Base-by-base conservation (phyloP, 2,797 vertebrate species). In the Centropyge bicolor region DNA sequence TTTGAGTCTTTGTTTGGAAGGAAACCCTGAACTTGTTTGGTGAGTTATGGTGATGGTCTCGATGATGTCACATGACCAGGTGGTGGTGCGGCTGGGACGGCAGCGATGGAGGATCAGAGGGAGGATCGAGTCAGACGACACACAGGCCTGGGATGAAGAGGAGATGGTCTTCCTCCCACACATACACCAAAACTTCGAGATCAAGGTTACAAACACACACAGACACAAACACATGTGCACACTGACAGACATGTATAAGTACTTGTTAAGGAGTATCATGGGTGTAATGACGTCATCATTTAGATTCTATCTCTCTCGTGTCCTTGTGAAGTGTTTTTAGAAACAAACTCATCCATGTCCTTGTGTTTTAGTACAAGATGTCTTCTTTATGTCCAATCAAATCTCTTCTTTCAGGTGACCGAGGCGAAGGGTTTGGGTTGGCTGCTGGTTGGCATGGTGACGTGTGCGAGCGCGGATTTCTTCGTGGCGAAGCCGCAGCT, bases 41-140 rank as follows among this genome's bases (percentile, higher is more conserved):
- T 31, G 27, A 31, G 40, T 40, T 40, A 40, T 40, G 40, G 36
- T 66, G 57, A 57, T 35, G 54, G 57, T 20, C 24, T 9, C 5
- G 9, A 17, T 68, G 55, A 35, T 76, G 49, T 88, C 79, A 73
- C 49, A 0, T n/a, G 65, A 52, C 31, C 89, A 99, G 98, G 97
- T 99, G 78, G 93, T 97, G 61, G 93, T 99, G 81, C 89, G 96
- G 7, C 78, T 99, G 88, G 98, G 97, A 8, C 96, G 96, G 45
- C 98, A 99, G 75, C 96, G 97, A 38, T 99, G 98, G 98, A 97
- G 92, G 92, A 94, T 99, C 89, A 96, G 95, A 87, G 98, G 98
- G 66, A 95, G 92, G 83, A 99, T 99, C 2, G 95, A 98, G 84
- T 94, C 96, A 0, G 98, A 98, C 8, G 96, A 99, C 93, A 96